phyloP scores from a whole-genome alignment of 2,888 invertebrate genomes.

The Phaedon cochleariae region DNA sequence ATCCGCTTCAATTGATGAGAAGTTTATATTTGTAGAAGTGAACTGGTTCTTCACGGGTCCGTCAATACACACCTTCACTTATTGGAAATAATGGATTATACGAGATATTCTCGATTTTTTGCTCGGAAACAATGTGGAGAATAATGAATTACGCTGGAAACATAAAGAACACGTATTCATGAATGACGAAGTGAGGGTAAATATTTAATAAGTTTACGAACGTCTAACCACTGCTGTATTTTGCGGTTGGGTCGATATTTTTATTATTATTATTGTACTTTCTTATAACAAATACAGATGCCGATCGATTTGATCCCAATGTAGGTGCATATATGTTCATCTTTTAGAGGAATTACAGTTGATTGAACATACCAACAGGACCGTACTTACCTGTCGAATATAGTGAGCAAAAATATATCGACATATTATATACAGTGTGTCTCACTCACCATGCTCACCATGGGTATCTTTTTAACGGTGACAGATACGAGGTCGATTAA shows the following conservation, averaged over 20 bases:
- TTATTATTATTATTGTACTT: constrained; percentile 37
- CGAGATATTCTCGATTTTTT: neutral
- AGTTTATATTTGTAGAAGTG: neutral
- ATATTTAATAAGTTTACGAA: constrained; percentile 32
- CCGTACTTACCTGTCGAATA: no score
- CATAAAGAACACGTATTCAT: constrained; percentile 36
- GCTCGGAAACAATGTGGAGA: constrained; percentile 32
- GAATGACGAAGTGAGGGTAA: constrained; percentile 32
- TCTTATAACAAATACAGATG: neutral
- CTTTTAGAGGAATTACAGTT: neutral
- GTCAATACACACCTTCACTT: neutral
- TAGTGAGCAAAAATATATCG: no score
- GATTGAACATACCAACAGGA: neutral
- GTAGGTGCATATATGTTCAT: neutral
- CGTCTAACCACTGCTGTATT: constrained; percentile 35
- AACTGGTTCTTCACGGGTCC: constrained; percentile 10
- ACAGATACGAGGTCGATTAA: no score
- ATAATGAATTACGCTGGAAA: constrained; percentile 34
- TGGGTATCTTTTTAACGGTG: no score
- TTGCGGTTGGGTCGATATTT: constrained; percentile 40
- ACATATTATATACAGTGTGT: no score
- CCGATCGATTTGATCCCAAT: neutral
- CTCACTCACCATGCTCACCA: no score
- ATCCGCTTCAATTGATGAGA: no score
- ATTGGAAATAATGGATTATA: constrained; percentile 16